A percentile compares a stretch with the other conserved stretches of the same genome.
Evolutionary conservation across 2,113 vertebrate genomes (phyloP).

Genomic region (Pomatostomus ruficeps): DNA sequence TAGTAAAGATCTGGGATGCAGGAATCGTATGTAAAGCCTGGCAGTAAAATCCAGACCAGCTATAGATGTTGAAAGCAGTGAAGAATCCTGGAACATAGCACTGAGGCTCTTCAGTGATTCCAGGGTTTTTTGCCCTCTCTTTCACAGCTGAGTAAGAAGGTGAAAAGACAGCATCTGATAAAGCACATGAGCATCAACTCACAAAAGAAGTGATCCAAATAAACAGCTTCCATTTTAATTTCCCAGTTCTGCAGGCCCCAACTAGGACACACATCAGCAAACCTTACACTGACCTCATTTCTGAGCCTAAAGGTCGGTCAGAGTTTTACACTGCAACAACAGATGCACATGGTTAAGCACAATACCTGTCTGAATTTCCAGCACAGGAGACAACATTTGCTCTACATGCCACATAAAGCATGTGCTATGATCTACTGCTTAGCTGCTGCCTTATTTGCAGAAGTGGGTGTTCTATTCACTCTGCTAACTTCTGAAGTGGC

Average conservation of each 20-base stretch:
- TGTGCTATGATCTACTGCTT: background rate
- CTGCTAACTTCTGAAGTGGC: background rate
- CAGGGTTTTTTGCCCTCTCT: background rate
- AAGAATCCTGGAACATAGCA: background rate
- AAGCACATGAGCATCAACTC: background rate
- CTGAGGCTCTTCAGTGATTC: background rate
- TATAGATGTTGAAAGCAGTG: background rate
- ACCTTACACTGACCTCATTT: background rate
- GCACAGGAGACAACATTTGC: accelerated
- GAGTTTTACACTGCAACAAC: background rate
- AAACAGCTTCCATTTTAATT: background rate
- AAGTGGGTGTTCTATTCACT: background rate
- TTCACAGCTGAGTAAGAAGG: background rate
- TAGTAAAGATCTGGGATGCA: slow-evolving; percentile 3
- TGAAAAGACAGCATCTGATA: background rate
- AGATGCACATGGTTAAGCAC: background rate
- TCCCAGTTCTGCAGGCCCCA: background rate
- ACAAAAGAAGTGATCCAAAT: background rate
- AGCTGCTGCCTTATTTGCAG: background rate
- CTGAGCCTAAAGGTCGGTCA: background rate
- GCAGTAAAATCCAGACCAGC: slow-evolving; percentile 22
- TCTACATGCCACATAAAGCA: background rate
- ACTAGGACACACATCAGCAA: background rate
- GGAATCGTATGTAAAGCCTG: background rate
- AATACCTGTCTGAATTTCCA: background rate